Percentiles rank a stretch among this genome's conserved stretches.
These are phyloP conservation scores for Macrophya annulata DNA, from an alignment of 2,888 invertebrate species.

Conservation along the genomic window DNA sequence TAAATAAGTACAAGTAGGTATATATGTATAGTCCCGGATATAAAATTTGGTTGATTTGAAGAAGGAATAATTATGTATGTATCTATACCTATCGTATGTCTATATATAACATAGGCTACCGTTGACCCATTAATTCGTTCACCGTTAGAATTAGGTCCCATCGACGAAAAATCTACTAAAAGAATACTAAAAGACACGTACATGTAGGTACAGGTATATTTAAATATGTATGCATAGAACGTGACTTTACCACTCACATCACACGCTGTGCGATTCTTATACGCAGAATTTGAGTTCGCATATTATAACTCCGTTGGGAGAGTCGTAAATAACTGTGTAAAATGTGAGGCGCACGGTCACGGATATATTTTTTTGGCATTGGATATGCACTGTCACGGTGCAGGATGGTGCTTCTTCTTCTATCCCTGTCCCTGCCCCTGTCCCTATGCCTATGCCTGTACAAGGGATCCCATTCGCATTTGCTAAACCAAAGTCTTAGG, in stretches of 20 bases:
- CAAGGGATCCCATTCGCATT: background rate
- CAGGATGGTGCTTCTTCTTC: conserved; percentile 17
- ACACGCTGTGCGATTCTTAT: background rate
- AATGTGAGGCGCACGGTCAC: background rate
- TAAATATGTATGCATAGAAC: no score
- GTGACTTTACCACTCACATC: background rate
- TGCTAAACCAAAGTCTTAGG: background rate
- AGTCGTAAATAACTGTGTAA: background rate
- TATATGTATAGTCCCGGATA: background rate
- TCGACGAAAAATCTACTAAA: background rate
- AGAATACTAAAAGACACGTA: background rate
- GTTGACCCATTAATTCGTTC: background rate
- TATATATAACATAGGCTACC: background rate
- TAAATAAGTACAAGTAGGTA: background rate
- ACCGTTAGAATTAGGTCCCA: background rate
- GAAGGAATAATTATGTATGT: background rate
- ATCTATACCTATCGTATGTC: background rate
- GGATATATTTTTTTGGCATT: conserved; percentile 5
- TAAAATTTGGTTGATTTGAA: background rate
- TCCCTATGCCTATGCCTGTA: background rate
- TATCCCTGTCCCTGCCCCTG: background rate
- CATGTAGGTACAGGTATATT: background rate
- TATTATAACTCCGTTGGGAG: conserved; percentile 5
- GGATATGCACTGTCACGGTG: conserved; percentile 47
- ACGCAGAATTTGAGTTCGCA: background rate